Base-by-base conservation (phyloP, 2,888 invertebrate genomes). In the Hemithea aestivaria region DNA sequence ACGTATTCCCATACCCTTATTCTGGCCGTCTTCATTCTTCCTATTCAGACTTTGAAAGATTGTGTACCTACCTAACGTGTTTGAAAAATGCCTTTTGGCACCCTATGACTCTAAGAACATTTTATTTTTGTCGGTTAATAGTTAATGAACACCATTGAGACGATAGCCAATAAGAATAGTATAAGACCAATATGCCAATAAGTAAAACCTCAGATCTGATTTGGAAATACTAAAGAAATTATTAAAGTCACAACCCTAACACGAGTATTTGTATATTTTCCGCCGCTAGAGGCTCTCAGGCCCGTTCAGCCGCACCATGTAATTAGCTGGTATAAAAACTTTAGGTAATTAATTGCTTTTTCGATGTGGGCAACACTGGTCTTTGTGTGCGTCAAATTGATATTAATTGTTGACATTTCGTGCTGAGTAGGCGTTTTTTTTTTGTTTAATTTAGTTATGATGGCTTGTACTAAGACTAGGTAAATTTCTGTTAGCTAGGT, bases 391-490 rank as follows among this genome's bases (percentile, higher is more conserved):
- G 67, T 73, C 73, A 74, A 75, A 76, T 75, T 77, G 66, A 80
- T 78, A 82, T 82, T 82, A 78, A 83, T 77, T 71, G 71, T 73
- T 75, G 75, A 77, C 74, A 78, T 79, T 73, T 68, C 66, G 61
- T 76, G 73, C 66, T 67, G 67, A 67, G 65, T 62, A 28, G 27
- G 35, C 10, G 10, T 25, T 20, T 39, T 35, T 35, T 22, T 27
- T 27, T 34, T 37, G 34, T 34, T 34, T 29, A 30, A 40, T 34
- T 34, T n/a, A n/a, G 29, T 11, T 40, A 9, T 20, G 29, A 25
- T 34, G 6, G 1, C n/a, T n/a, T n/a, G n/a, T 9, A 10, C 28
- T 28, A 28, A 20, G 16, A 9, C 9, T 7, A 7, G 10, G 4
- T 28, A 10, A 9, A 10, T 28, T 20, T 7, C 20, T 4, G 10